These are phyloP conservation scores for Virgularia gustaviana DNA, from an alignment of 92 coral and sea anemone species.

Conservation along the genomic window DNA sequence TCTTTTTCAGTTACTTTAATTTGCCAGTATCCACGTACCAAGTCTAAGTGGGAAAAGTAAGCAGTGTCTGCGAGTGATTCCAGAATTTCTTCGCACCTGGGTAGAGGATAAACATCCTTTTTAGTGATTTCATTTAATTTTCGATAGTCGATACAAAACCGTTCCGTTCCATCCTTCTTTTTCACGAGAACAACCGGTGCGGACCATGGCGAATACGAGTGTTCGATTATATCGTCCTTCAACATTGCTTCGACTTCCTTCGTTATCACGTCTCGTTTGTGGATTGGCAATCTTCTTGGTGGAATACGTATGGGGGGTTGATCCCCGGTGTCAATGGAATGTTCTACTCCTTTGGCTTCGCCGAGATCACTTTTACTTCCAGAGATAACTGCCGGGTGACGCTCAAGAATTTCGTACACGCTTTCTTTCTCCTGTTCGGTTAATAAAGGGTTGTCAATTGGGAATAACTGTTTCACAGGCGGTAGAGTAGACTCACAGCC, in stretches of 20 bases:
- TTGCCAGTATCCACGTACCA: conserved; percentile 25
- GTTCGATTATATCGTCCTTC: conserved; percentile 39
- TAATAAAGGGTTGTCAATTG: conserved; percentile 20
- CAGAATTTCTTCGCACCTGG: conserved; percentile 44
- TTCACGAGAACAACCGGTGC: conserved; percentile 43
- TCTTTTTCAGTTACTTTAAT: neutral
- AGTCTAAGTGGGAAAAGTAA: conserved; percentile 41
- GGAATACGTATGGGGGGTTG: conserved; percentile 38
- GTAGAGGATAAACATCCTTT: conserved; percentile 31
- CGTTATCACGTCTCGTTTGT: conserved; percentile 42
- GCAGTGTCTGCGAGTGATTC: conserved; percentile 44
- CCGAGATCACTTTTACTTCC: conserved; percentile 33
- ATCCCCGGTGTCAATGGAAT: conserved; percentile 37
- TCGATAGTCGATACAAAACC: conserved; percentile 43
- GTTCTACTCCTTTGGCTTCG: conserved; percentile 23
- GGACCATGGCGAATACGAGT: conserved; percentile 48
- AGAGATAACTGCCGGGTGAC: conserved; percentile 19
- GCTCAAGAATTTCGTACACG: conserved; percentile 1
- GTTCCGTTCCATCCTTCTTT: conserved; percentile 31
- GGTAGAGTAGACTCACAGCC: neutral
- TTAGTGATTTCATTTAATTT: conserved; percentile 30
- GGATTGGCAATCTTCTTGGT: conserved; percentile 35
- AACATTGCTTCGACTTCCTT: conserved; percentile 44
- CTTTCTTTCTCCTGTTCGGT: conserved; percentile 15
- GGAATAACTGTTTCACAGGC: conserved; percentile 31